Conservation (phyloP, 2,797 vertebrate genomes). For the Clarias laeviceps region DNA sequence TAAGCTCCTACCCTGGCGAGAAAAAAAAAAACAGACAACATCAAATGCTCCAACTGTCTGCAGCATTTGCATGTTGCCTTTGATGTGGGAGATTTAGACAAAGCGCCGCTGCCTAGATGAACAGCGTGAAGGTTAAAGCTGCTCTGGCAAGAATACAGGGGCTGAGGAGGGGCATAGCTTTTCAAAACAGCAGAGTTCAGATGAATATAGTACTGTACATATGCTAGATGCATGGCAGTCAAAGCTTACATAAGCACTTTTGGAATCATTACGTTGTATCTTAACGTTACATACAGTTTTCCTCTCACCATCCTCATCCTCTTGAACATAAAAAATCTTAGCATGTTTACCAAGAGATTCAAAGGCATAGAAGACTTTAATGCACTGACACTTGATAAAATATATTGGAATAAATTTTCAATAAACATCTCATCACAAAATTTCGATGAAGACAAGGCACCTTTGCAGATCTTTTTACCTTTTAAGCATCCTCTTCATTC, state of each 20-base stretch:
- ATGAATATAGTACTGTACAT: slow-evolving; percentile 53
- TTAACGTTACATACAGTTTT: neutral
- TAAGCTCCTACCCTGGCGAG: slow-evolving; percentile 62
- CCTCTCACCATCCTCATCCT: neutral
- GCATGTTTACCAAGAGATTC: neutral
- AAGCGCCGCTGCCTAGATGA: slow-evolving; percentile 63
- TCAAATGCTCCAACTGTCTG: slow-evolving; percentile 71
- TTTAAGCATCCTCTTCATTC: neutral
- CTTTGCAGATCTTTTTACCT: slow-evolving; percentile 1
- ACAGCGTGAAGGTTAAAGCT: slow-evolving; percentile 68
- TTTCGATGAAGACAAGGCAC: neutral
- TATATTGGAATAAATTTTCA: neutral
- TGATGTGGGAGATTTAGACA: slow-evolving; percentile 75
- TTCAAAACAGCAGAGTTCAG: slow-evolving; percentile 50
- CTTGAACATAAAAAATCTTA: neutral
- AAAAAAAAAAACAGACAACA: slow-evolving; percentile 61
- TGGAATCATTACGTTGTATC: neutral
- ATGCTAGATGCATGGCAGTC: neutral
- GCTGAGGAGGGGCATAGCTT: slow-evolving; percentile 46
- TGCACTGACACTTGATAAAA: neutral
- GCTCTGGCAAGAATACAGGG: slow-evolving; percentile 55
- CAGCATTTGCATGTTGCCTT: slow-evolving; percentile 75
- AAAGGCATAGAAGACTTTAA: neutral
- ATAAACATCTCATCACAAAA: neutral
- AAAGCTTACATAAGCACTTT: neutral